Evolutionary conservation across 2,113 vertebrate genomes (phyloP).

Genomic region (Ptyas mucosa): DNA sequence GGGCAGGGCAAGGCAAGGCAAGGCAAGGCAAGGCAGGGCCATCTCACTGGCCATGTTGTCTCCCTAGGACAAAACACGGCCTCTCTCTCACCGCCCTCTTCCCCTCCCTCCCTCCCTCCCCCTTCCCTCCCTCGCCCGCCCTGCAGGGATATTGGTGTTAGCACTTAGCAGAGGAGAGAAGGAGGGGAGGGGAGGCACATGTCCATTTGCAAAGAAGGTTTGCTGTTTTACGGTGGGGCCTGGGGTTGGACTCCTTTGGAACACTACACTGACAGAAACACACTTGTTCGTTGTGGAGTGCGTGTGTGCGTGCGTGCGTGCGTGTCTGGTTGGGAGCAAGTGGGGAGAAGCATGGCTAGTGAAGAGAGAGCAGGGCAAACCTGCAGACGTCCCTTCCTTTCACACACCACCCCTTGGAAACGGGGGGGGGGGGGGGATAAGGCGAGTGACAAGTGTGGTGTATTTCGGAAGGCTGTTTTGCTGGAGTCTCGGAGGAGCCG

Average conservation of each 20-base stretch:
- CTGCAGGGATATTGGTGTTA: neutral
- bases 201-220: neutral
- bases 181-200: neutral
- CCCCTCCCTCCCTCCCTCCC: neutral
- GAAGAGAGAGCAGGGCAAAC: neutral
- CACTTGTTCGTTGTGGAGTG: neutral
- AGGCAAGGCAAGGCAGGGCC: neutral
- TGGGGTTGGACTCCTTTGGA: slow-evolving; percentile 1
- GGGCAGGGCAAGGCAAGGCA: no score
- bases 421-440: no score
- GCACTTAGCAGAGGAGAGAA: slow-evolving; percentile 18
- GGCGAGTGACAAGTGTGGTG: neutral
- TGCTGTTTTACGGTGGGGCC: neutral
- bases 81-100: neutral
- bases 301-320: neutral
- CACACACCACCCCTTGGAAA: neutral
- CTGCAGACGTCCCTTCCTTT: neutral
- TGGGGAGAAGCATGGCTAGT: neutral
- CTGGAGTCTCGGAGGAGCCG: neutral
- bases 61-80: neutral
- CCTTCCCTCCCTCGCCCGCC: fast-evolving
- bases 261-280: slow-evolving; percentile 8
- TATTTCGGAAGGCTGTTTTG: neutral
- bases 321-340: neutral
- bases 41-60: neutral